phyloP scores from a whole-genome alignment of 2,113 vertebrate species.

The Phaethornis superciliosus region DNA sequence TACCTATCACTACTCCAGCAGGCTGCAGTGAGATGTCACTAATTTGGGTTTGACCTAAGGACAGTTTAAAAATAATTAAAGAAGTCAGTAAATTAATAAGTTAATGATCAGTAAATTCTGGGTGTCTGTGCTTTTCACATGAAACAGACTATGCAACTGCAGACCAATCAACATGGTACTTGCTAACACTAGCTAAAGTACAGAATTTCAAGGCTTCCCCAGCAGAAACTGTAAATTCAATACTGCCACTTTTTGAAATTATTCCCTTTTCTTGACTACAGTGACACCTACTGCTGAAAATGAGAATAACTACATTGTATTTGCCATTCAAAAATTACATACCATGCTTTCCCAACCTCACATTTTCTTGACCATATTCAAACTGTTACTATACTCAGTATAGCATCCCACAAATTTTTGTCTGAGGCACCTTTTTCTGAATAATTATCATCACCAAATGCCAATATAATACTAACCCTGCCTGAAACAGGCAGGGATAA shows the following conservation, averaged over 20 bases:
- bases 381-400: neutral
- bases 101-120: neutral
- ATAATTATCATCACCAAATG: neutral
- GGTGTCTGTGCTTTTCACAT: neutral
- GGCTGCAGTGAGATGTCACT: conserved; percentile 61
- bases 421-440: neutral
- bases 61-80: neutral
- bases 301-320: neutral
- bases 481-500: neutral
- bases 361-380: neutral
- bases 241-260: neutral
- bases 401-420: neutral
- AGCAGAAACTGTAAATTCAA: neutral
- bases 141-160: neutral
- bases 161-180: neutral
- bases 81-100: neutral
- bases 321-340: neutral
- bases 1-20: conserved; percentile 56
- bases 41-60: conserved; percentile 82
- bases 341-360: neutral
- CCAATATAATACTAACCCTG: neutral
- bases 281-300: conserved; percentile 53
- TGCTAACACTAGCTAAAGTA: neutral
- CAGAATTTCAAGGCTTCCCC: neutral
- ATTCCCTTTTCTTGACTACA: neutral